Base-by-base conservation (phyloP, 2,113 vertebrate genomes). In the Mus spicilegus region DNA sequence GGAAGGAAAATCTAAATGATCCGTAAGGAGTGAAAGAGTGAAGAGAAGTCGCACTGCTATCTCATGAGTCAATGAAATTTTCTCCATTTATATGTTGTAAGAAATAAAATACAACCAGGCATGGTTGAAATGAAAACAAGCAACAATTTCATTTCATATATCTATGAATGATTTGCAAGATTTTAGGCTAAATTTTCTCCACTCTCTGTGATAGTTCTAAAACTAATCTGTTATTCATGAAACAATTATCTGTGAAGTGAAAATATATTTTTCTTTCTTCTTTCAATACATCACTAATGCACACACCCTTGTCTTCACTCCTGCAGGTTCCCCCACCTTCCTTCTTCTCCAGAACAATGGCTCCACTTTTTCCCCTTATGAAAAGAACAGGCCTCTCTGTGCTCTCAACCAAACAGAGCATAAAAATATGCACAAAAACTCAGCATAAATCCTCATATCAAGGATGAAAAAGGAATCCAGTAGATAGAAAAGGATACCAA, bases 21-120 rank as follows among this genome's bases (percentile, higher is more conserved):
- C 78, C 95, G 91, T n/a, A 42, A 93, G 1, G 17, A 95, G 63
- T 73, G 10, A 95, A 20, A 96, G 19, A 94, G 11, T 6, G 80
- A 76, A 78, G n/a, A 61, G 91, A 92, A 92, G 65, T 2, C 67
- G 70, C 93, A 69, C 0, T 26, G 87, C 14, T 49, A 42, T 19
- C 75, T 96, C 88, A 51, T 24, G 85, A 91, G 77, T 20, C 72
- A 91, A 2, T 1, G 70, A 9, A 36, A 95, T 98, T 98, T 87
- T 86, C 87, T 91, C 91, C 20, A 89, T 0, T 0, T 12, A 0
- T 7, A 76, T 0, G 0, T 20, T 69, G 0, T 87, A 92, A 93
- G 89, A 96, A 97, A 90, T 58, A 72, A 7, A 90, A 94, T 82
- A 49, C 2, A 51, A 49, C 33, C 76, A 94, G 95, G 90, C 36